Base-by-base conservation (phyloP, 1,140 invertebrate genomes). In the Nephila pilipes region DNA sequence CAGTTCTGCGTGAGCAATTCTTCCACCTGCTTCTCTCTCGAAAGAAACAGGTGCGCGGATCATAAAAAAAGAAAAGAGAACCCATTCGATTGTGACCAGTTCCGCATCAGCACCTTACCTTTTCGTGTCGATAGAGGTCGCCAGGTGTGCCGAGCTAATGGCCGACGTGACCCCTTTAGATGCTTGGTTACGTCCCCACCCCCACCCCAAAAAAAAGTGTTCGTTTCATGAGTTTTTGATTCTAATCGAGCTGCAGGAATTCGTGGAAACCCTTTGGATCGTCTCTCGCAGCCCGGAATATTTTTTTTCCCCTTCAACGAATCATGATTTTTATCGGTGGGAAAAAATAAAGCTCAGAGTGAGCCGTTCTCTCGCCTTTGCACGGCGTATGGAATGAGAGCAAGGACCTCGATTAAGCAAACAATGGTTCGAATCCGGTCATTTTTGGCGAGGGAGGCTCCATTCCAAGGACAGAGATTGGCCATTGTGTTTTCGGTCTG, bases 81-180 rank as follows among this genome's bases (percentile, higher is more conserved):
- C 46, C 54, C 29, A 58, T 85, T 60, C 18, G 85, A 65, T 65
- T 63, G 85, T 87, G 85, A 22, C 38, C 60, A 87, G 85, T 87
- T 87, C 85, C 85, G 85, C 85, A 87, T 87, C 85, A 65, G 60
- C 58, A 65, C 85, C 60, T 65, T 75, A 38, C 25, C 60, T 65
- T 20, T 32, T 85, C 83, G 18, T 32, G 54, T 69, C 85, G 58
- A 10, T 20, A 55, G 58, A 36, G n/a, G 25, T 87, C 85, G 58
- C 85, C 85, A 87, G 85, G 85, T 87, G 85, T 55, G 60, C 29
- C 46, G 85, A 29, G 85, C 29, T 87, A 87, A 87, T 87, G 85
- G 85, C 85, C 85, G 85, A 12, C 58, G 36, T 87, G 85, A 87
- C 85, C 85, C 85, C 85, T 87, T 87, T 87, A n/a, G 54, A 20